Evolutionary conservation across 2,113 vertebrate species (phyloP).

Genomic region (Hoplias malabaricus): DNA sequence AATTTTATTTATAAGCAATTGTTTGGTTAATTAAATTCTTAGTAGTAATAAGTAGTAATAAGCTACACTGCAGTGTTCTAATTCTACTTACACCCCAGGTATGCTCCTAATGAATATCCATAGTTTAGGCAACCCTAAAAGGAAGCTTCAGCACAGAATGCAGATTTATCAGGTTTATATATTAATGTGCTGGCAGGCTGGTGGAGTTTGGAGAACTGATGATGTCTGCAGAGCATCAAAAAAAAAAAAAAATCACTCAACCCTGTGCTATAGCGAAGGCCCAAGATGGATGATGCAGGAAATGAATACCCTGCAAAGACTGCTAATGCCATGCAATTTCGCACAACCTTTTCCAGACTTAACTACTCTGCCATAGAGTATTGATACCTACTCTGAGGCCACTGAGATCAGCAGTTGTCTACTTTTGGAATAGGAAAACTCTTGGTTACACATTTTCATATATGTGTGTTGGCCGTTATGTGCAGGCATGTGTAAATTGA

Average conservation of each 20-base stretch:
- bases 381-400: too few species aligned
- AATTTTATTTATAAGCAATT: too few species aligned
- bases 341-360: constrained; percentile 11
- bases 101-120: background rate
- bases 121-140: background rate
- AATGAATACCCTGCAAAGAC: background rate
- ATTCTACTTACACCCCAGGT: background rate
- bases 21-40: too few species aligned
- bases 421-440: background rate
- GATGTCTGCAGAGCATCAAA: background rate
- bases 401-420: background rate
- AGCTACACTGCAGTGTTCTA: background rate
- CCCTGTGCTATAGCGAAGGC: background rate
- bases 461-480: too few species aligned
- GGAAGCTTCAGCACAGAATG: background rate
- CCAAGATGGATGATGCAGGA: constrained; percentile 23
- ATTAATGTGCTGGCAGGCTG: background rate
- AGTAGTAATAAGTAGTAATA: too few species aligned
- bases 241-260: background rate
- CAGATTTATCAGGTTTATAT: background rate
- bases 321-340: constrained; percentile 2
- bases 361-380: background rate
- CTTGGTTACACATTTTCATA: background rate
- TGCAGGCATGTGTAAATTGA: too few species aligned
- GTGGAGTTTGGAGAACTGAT: background rate